Percentiles rank a stretch among this genome's conserved stretches.
Evolutionary conservation across 2,888 invertebrate genomes (phyloP).

Genomic region (Drosophila quinaria): DNA sequence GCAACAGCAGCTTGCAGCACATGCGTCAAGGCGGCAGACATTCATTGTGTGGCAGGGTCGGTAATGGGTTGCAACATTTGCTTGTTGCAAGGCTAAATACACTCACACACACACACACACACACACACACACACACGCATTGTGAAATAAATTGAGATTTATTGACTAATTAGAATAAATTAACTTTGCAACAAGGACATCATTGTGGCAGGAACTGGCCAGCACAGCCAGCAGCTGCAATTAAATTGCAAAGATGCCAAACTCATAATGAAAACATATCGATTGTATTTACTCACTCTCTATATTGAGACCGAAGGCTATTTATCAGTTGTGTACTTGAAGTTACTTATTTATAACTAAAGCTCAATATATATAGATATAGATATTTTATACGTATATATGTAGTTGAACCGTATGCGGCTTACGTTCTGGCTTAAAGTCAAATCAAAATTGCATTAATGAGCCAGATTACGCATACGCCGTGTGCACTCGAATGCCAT

Average conservation of each 20-base stretch:
- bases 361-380: neutral
- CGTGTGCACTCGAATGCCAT: conserved; percentile 58
- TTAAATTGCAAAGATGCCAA: conserved; percentile 21
- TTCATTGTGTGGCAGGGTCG: conserved; percentile 13
- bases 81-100: conserved; percentile 43
- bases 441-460: conserved; percentile 69
- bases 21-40: conserved; percentile 7
- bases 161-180: conserved; percentile 85
- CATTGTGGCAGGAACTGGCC: conserved; percentile 5
- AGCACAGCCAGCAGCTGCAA: conserved; percentile 31
- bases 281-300: neutral
- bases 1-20: conserved; percentile 39
- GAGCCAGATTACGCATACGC: conserved; percentile 65
- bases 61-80: conserved; percentile 44
- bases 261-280: conserved; percentile 8
- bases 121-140: conserved; percentile 22
- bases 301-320: neutral
- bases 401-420: conserved; percentile 8
- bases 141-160: conserved; percentile 84
- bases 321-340: conserved; percentile 4
- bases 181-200: conserved; percentile 76
- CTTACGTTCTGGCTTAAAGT: conserved; percentile 43
- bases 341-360: conserved; percentile 9
- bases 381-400: too few relatives aligned
- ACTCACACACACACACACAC: conserved; percentile 30